Evolutionary conservation across 2,888 invertebrate species (phyloP).

Genomic region (Netelia melanura): DNA sequence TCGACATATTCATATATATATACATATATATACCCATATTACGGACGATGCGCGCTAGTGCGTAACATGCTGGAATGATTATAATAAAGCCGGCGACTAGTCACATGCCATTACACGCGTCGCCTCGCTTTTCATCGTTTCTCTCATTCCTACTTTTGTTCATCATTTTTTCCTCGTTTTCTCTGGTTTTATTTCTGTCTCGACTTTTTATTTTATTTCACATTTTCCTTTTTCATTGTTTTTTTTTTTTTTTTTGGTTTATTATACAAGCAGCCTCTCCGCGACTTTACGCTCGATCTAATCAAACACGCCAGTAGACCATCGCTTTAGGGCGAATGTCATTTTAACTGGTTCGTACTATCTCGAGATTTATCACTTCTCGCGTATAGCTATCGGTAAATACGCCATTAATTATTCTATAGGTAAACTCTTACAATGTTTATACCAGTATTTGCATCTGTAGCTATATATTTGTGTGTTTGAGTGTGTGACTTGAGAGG

Average conservation of each 20-base stretch:
- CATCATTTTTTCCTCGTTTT: neutral
- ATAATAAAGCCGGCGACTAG: conserved; percentile 60
- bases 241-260: conserved; percentile 6
- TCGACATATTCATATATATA: conserved; percentile 4
- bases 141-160: neutral
- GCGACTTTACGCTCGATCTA: conserved; percentile 57
- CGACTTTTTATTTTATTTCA: too few species aligned
- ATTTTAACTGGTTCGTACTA: conserved; percentile 24
- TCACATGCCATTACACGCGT: conserved; percentile 57
- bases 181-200: neutral
- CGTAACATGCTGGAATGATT: conserved; percentile 60
- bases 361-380: conserved; percentile 55
- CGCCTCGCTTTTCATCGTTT: neutral
- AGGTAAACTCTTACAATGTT: conserved; percentile 23
- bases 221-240: neutral
- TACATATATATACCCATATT: neutral
- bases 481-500: conserved; percentile 9
- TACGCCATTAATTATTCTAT: conserved; percentile 58
- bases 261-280: conserved; percentile 13
- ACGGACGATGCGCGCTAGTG: conserved; percentile 52
- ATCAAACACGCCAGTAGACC: conserved; percentile 49
- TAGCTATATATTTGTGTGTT: neutral
- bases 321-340: conserved; percentile 47
- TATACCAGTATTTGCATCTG: neutral
- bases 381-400: conserved; percentile 57